Base-by-base conservation (phyloP, 2,888 invertebrate genomes). In the Cordilura impudica region DNA sequence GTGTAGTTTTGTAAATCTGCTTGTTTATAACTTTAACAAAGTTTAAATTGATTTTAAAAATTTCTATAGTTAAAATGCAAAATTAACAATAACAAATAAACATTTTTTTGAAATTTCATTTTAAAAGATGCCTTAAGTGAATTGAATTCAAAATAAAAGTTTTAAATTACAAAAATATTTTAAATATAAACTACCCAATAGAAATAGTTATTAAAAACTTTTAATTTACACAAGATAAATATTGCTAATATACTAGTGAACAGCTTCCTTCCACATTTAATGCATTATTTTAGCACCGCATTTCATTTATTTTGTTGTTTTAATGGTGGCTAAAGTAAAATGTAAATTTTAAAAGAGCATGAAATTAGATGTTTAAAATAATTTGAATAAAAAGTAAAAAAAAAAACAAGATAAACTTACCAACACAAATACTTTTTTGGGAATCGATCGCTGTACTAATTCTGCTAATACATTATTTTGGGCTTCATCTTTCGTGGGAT, bases 351-450 rank as follows among this genome's bases (percentile, higher is more conserved):
- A 23, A 12, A 19, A 19, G 18, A 54, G 47, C 14, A 14, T 39
- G n/a, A 56, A 51, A 16, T 49, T 35, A 47, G 31, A 43, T 63
- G 19, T 63, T 65, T 26, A 45, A 54, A 14, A 56, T 51, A 51
- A 53, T 18, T 7, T 23, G 47, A 19, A 49, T 10, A n/a, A 7
- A 31, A 29, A 21, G 6, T 31, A 39, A 29, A 63, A 31, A 8
- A 16, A 65, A 21, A 69, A 53, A 18, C 8, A 47, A 39, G 10
- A n/a, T 3, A 3, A 35, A 82, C 85, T 86, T 77, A 90, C 90
- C 86, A 90, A 85, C 60, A 90, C 89, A 83, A 90, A 90, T 53
- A 90, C 89, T 75, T 87, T 88, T 71, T 90, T 90, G 60, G 90
- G 90, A 85, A 90, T 87, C 23, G 90, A 88, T 61, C 90, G 86